Conservation (phyloP, 2,113 vertebrate species). For the Dasypus novemcinctus region DNA sequence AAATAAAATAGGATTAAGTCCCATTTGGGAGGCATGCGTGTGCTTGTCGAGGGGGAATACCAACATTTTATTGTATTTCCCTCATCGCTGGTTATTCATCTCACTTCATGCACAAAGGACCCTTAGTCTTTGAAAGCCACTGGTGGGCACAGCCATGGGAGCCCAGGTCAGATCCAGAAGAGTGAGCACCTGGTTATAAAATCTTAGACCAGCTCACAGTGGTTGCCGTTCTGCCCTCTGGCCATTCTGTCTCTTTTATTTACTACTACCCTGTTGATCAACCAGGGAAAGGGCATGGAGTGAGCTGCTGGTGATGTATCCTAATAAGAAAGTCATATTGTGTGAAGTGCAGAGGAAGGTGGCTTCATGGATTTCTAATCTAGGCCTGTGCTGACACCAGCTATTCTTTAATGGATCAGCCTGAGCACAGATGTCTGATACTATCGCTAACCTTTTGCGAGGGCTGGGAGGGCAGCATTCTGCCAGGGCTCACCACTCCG, state of each 20-base stretch:
- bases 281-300: not conserved
- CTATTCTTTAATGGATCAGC: slow-evolving; percentile 78
- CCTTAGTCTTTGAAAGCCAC: not conserved
- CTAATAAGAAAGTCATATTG: slow-evolving; percentile 51
- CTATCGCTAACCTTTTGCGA: slow-evolving; percentile 79
- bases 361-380: slow-evolving; percentile 46
- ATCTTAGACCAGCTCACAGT: not conserved
- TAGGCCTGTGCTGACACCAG: slow-evolving; percentile 77
- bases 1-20: not conserved
- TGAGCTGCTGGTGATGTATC: not conserved
- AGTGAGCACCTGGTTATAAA: not conserved
- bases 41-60: not conserved
- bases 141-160: not conserved
- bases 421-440: slow-evolving; percentile 58
- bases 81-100: not conserved
- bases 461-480: slow-evolving; percentile 15
- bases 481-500: not conserved
- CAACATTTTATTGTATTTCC: not conserved
- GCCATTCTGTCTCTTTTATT: not conserved
- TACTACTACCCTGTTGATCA: not conserved
- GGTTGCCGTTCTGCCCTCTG: not conserved
- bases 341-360: slow-evolving; percentile 70
- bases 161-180: not conserved
- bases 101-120: not conserved
- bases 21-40: not conserved